Evolutionary conservation across 1,140 invertebrate species (phyloP).

Genomic region (Hyles euphorbiae): DNA sequence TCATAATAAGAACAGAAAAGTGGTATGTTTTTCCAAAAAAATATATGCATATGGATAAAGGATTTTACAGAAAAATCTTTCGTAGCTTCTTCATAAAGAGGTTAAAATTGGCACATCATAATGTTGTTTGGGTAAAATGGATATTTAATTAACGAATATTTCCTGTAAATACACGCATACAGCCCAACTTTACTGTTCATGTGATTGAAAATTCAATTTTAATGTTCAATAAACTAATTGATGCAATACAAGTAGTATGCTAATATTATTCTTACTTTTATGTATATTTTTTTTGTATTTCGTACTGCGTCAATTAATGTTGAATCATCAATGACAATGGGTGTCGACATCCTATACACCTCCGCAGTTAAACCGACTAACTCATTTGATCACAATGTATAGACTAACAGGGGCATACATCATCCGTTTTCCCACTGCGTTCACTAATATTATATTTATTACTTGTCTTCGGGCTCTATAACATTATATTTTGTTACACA

Average conservation of each 20-base stretch:
- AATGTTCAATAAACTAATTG: conserved; percentile 27
- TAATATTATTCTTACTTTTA: conserved; percentile 15
- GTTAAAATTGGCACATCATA: too few species aligned
- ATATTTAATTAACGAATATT: too few species aligned
- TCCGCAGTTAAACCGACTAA: conserved; percentile 32
- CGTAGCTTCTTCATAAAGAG: too few species aligned
- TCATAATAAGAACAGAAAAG: conserved; percentile 38
- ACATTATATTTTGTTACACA: background rate
- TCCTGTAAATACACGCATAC: conserved; percentile 4
- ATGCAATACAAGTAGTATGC: conserved; percentile 29
- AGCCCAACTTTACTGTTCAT: conserved; percentile 43
- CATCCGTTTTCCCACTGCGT: conserved; percentile 31
- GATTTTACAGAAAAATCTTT: too few species aligned
- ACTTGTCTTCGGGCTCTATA: conserved; percentile 56
- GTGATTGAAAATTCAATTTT: conserved; percentile 32
- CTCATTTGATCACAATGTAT: conserved; percentile 41
- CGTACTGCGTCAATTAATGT: conserved; percentile 37
- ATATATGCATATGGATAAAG: too few species aligned
- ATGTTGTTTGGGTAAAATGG: too few species aligned
- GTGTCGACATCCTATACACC: conserved; percentile 37
- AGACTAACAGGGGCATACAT: conserved; percentile 52
- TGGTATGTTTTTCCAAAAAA: conserved; percentile 15
- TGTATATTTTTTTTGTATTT: conserved; percentile 18
- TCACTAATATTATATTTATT: conserved; percentile 61
- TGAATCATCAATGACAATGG: conserved; percentile 37